Evolutionary conservation across 2,797 vertebrate genomes (phyloP).

Genomic region (Dendrocincla fuliginosa): DNA sequence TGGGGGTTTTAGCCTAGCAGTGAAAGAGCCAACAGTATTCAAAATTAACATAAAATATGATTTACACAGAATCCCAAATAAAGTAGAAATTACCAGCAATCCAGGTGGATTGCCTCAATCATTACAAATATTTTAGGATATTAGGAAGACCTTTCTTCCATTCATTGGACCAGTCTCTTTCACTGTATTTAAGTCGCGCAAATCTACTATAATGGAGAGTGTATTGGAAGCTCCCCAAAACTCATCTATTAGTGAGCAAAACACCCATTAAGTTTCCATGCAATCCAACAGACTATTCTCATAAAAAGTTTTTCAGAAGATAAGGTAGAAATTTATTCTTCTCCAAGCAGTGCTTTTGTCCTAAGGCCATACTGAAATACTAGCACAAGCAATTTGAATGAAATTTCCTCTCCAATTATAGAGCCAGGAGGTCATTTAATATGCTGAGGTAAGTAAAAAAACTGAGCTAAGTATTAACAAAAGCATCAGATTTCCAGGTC

Average conservation of each 20-base stretch:
- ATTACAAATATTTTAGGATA: not conserved
- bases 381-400: constrained; percentile 14
- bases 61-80: not conserved
- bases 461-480: not conserved
- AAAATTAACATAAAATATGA: not conserved
- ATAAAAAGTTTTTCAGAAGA: not conserved
- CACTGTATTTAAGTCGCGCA: not conserved
- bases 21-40: not conserved
- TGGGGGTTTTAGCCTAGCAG: not conserved
- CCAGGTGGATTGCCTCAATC: not conserved
- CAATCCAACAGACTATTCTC: not conserved
- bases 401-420: constrained; percentile 28
- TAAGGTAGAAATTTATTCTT: not conserved
- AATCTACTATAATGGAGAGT: not conserved
- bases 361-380: not conserved
- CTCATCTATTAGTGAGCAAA: not conserved
- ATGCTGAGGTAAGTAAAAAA: not conserved
- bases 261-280: not conserved
- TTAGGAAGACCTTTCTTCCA: not conserved
- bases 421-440: constrained; percentile 2
- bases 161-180: not conserved
- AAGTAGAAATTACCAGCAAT: not conserved
- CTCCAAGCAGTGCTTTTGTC: not conserved
- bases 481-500: constrained; percentile 8
- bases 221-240: not conserved